Conservation (phyloP, 35 echinoderm and acorn worm species). For the Apostichopus parvimensis region DNA sequence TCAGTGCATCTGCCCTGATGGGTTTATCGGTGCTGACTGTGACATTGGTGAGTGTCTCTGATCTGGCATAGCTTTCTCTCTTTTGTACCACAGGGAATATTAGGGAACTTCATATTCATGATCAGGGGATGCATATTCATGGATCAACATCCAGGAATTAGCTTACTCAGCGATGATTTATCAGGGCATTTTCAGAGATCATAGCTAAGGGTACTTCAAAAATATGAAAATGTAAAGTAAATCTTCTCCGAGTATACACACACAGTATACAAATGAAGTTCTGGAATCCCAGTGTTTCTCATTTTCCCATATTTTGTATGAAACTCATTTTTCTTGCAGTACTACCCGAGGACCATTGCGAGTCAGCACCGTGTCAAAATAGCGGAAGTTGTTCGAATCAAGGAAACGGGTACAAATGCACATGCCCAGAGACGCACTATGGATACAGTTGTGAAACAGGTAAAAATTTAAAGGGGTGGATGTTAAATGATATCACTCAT, state of each 20-base stretch:
- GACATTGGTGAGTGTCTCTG: constrained; percentile 54
- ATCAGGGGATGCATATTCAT: neutral
- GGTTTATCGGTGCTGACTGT: constrained; percentile 59
- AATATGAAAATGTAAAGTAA: too few species aligned
- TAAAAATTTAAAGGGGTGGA: neutral
- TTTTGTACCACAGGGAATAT: neutral
- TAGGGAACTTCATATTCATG: neutral
- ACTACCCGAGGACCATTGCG: constrained; percentile 18
- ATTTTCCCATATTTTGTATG: neutral
- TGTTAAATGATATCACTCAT: too few species aligned
- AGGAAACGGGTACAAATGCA: constrained; percentile 19
- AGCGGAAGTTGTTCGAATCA: neutral
- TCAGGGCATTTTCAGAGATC: too few species aligned
- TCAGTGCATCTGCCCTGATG: constrained; percentile 60
- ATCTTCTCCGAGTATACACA: too few species aligned
- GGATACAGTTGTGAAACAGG: constrained; percentile 46
- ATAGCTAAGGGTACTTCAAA: neutral
- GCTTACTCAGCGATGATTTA: too few species aligned
- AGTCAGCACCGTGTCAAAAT: constrained; percentile 11
- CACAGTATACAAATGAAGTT: too few species aligned
- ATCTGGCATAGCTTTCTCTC: neutral
- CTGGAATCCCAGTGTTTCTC: too few species aligned
- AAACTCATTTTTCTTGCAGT: neutral
- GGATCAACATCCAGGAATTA: neutral
- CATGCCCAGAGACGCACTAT: neutral